Evolutionary conservation across 2,113 vertebrate genomes (phyloP).

Genomic region (Sinocyclocheilus maitianheensis): DNA sequence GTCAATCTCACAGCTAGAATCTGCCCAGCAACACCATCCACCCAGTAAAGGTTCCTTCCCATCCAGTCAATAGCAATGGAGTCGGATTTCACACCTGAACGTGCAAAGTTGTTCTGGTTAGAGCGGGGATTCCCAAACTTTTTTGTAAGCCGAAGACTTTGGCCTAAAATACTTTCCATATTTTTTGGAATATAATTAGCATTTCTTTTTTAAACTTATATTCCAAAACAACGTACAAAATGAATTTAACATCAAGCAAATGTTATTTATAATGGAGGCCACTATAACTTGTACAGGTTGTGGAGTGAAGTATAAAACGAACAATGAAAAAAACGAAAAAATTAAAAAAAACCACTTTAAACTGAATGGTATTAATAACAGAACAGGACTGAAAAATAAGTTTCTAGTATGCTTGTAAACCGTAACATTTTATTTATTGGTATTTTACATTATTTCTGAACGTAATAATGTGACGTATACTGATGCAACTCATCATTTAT

Average conservation of each 20-base stretch:
- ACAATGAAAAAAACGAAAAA: too few relatives aligned
- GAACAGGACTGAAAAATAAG: too few relatives aligned
- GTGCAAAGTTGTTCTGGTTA: not conserved
- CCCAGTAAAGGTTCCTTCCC: slow-evolving; percentile 91
- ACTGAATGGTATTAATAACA: too few relatives aligned
- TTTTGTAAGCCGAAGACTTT: not conserved
- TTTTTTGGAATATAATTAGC: not conserved
- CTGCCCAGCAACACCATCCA: slow-evolving; percentile 81
- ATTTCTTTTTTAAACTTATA: not conserved
- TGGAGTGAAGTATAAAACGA: too few relatives aligned
- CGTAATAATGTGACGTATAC: not conserved
- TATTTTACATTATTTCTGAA: not conserved
- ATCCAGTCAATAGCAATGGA: slow-evolving; percentile 89
- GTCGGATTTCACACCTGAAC: slow-evolving; percentile 84
- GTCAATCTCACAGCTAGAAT: slow-evolving; percentile 81
- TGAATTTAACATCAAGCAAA: not conserved
- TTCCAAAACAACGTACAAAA: not conserved
- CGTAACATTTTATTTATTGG: not conserved
- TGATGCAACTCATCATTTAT: not conserved
- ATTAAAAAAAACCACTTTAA: too few relatives aligned
- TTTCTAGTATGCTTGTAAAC: not conserved
- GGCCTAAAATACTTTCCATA: not conserved
- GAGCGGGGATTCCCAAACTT: not conserved
- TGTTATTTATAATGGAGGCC: not conserved
- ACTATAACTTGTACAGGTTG: not conserved